phyloP scores from a whole-genome alignment of 2,888 invertebrate species.

The Drosophila sordidapex region DNA sequence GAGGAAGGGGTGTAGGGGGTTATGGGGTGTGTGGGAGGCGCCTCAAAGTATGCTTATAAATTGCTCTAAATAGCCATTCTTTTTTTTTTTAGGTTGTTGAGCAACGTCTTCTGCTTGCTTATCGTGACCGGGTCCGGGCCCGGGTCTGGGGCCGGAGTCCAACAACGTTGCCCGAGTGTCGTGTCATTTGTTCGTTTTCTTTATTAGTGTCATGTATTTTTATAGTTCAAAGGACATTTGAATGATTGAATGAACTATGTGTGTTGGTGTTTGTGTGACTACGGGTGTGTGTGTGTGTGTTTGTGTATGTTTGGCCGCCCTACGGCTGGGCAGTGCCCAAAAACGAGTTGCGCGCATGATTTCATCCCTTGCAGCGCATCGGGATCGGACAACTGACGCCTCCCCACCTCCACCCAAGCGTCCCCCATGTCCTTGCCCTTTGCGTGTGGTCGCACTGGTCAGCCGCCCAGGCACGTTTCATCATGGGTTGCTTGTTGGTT shows the following conservation, averaged over 20 bases:
- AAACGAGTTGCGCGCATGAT: constrained; percentile 83
- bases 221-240: constrained; percentile 85
- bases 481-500: constrained; percentile 67
- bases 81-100: constrained; percentile 25
- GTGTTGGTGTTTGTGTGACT: constrained; percentile 5
- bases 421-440: constrained; percentile 28
- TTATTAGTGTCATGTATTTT: constrained; percentile 85
- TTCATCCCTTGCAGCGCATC: constrained; percentile 81
- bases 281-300: constrained; percentile 11
- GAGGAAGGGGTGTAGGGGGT: constrained; percentile 26
- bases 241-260: constrained; percentile 83
- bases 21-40: constrained; percentile 30
- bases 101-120: constrained; percentile 53
- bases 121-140: constrained; percentile 50
- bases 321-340: constrained; percentile 49
- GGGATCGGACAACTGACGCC: constrained; percentile 32
- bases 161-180: constrained; percentile 57
- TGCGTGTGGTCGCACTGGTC: constrained; percentile 71
- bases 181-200: constrained; percentile 82
- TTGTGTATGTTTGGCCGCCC: constrained; percentile 30
- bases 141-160: constrained; percentile 5
- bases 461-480: constrained; percentile 80
- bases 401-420: constrained; percentile 9
- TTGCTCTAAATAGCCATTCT: constrained; percentile 77
- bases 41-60: constrained; percentile 80